Evolutionary conservation across 2,113 vertebrate genomes (phyloP), one percentile per base, ranked within the genome.

Genomic region (Panurus biarmicus): DNA sequence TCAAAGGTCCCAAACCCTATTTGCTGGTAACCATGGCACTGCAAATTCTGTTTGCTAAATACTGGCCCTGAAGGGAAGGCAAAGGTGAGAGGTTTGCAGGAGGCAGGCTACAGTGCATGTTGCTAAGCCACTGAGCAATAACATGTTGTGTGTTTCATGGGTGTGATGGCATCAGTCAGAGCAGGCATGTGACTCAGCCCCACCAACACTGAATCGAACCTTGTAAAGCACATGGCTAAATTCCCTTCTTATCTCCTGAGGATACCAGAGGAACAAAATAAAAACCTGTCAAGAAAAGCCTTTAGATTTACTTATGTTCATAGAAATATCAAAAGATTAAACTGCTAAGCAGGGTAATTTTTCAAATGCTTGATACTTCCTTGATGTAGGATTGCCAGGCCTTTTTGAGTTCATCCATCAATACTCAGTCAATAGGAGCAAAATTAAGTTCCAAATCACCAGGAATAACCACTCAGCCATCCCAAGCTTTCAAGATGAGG

Each of bases 31-130:
- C 96, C 80, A 92, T 70, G 85, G 87, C 57, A 95, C 84, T 97
- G 70, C 29, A 88, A 86, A 91, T 58, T 94, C 51, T 93, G 85
- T 95, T 96, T 95, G 93, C 76, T 95, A 97, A 97, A 96, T 97
- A 96, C 86, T 96, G 87, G 83, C 91, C 83, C 87, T 74, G 66
- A 90, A 92, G 89, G 71, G 42, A 78, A 96, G 93, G 86, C 94
- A 88, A 96, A 92, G 95, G 89, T 78, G 69, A 97, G 89, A 74
- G 71, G 77, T 84, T 94, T 15, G 2, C 66, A 85, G 89, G 80
- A 95, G 85, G n/a, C 89, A 93, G 69, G 80, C 48, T 66, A 38
- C 2, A 33, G 67, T 67, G 50, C 70, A 87, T 65, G 96, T 89
- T 96, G 83, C 96, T 96, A 94, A 93, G 90, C 86, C 93, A 94